Percentiles rank a stretch among this genome's conserved stretches.
Evolutionary conservation across 2,113 vertebrate species (phyloP).

Genomic region (Desmodus rotundus): DNA sequence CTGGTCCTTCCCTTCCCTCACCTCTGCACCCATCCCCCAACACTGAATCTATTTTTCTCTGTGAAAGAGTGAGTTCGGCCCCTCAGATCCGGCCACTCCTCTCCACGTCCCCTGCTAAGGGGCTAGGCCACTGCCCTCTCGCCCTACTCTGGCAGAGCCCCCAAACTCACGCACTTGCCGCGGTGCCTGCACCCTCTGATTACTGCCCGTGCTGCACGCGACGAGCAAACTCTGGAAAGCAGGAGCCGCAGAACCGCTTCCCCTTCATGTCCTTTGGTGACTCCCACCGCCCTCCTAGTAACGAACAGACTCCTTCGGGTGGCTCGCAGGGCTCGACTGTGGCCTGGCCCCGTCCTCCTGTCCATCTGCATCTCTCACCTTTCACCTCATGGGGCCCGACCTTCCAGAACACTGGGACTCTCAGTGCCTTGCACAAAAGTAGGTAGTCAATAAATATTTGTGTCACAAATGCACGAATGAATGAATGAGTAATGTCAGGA

Average conservation of each 20-base stretch:
- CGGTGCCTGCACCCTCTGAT: not conserved
- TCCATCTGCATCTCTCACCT: not conserved
- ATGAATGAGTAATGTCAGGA: not conserved
- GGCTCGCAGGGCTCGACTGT: not conserved
- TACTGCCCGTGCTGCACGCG: too few relatives aligned
- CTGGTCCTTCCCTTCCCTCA: not conserved
- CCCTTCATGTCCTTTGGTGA: not conserved
- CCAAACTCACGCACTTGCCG: not conserved
- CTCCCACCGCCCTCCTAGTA: not conserved
- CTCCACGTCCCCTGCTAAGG: rapidly evolving
- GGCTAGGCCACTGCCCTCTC: not conserved
- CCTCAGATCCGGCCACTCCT: not conserved
- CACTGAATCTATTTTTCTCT: too few relatives aligned
- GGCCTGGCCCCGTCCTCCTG: not conserved
- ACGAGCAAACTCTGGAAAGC: not conserved
- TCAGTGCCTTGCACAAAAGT: not conserved
- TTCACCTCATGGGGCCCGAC: not conserved
- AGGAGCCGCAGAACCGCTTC: not conserved
- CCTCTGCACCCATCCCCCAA: not conserved
- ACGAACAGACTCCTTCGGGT: not conserved
- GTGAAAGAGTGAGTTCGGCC: not conserved
- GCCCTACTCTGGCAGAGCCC: rapidly evolving
- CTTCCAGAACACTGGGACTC: not conserved
- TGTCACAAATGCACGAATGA: not conserved
- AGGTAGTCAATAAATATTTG: not conserved